Evolutionary conservation across 2,113 vertebrate species (phyloP).

Genomic region (Entomyzon cyanotis): DNA sequence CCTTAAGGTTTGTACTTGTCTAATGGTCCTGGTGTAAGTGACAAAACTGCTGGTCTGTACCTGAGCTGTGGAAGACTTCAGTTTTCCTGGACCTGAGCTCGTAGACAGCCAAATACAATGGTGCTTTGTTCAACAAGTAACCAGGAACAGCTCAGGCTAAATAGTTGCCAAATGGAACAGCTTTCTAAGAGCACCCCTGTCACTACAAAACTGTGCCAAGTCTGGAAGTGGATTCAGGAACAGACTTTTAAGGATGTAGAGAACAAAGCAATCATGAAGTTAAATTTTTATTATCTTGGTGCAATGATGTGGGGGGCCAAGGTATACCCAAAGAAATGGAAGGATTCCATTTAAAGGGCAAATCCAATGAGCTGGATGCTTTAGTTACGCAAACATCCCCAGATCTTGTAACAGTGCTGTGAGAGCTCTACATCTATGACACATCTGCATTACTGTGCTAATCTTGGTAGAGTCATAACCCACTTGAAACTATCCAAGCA

Average conservation of each 20-base stretch:
- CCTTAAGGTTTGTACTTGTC: neutral
- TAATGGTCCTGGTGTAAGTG: neutral
- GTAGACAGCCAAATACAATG: neutral
- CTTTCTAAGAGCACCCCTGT: neutral
- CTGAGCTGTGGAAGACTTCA: neutral
- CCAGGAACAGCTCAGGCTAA: neutral
- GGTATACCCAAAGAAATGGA: neutral
- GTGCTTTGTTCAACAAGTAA: constrained; percentile 2
- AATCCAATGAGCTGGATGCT: neutral
- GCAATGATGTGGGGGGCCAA: neutral
- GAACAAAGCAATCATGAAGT: neutral
- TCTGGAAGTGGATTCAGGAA: neutral
- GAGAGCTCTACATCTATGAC: neutral
- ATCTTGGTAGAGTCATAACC: neutral
- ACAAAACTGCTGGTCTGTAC: neutral
- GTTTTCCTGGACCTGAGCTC: neutral
- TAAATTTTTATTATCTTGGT: neutral
- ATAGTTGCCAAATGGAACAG: neutral
- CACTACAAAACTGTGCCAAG: neutral
- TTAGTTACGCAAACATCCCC: neutral
- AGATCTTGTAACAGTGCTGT: neutral
- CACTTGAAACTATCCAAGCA: neutral
- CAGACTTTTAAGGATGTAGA: neutral
- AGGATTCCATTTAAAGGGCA: neutral
- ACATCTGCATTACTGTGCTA: neutral